Evolutionary conservation across 2,797 vertebrate species (phyloP).

Genomic region (Malurus splendens): DNA sequence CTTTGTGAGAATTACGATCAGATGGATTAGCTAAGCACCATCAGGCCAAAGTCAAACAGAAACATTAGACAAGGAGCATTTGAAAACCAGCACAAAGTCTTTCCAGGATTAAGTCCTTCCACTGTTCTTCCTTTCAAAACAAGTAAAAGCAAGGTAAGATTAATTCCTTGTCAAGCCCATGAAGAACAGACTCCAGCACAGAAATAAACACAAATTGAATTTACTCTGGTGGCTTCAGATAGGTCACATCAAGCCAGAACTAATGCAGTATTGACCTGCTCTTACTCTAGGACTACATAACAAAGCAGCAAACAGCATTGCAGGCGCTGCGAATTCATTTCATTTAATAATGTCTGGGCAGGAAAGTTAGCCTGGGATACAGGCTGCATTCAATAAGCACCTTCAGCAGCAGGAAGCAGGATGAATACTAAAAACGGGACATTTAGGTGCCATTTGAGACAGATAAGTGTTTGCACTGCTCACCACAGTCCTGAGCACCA

Average conservation of each 20-base stretch:
- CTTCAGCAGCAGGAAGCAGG: not conserved
- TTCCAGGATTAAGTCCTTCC: slow-evolving; percentile 26
- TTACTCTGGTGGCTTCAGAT: slow-evolving; percentile 34
- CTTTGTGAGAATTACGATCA: not conserved
- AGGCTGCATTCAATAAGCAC: not conserved
- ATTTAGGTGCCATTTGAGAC: not conserved
- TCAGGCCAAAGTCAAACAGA: not conserved
- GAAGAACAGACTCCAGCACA: slow-evolving; percentile 17
- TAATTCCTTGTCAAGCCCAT: slow-evolving; percentile 23
- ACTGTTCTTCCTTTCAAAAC: slow-evolving; percentile 16
- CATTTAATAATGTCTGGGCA: not conserved
- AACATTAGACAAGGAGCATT: not conserved
- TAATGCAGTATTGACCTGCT: slow-evolving; percentile 44
- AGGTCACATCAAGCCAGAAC: slow-evolving; percentile 30
- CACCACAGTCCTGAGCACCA: not conserved
- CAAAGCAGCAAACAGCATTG: slow-evolving; percentile 14
- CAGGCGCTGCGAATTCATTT: not conserved
- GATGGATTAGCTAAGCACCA: not conserved
- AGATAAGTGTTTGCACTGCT: fast-evolving
- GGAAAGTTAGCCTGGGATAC: not conserved
- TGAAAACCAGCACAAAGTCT: slow-evolving; percentile 7
- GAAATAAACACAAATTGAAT: slow-evolving; percentile 52
- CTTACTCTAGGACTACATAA: slow-evolving; percentile 5
- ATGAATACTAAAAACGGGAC: not conserved
- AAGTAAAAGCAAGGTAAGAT: slow-evolving; percentile 35